Percentiles rank a stretch among this genome's conserved stretches.
phyloP scores from a whole-genome alignment of 2,888 invertebrate genomes.

The Drosophila austrosaltans region DNA sequence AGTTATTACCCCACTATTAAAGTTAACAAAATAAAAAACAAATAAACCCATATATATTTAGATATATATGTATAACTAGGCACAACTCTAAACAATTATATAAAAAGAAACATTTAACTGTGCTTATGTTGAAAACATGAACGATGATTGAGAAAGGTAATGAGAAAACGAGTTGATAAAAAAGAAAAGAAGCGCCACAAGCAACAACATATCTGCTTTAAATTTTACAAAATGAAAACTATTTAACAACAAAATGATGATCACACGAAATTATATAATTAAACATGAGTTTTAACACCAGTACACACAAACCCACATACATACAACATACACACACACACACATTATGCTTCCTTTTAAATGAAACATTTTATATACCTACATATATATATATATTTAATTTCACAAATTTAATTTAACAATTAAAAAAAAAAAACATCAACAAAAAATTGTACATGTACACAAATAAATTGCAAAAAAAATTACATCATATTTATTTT shows the following conservation, averaged over 20 bases:
- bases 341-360: slow-evolving; percentile 76
- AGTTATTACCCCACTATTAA: slow-evolving; percentile 76
- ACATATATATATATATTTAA: slow-evolving; percentile 52
- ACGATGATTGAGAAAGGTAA: slow-evolving; percentile 50
- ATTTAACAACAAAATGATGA: slow-evolving; percentile 21
- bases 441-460: slow-evolving; percentile 63
- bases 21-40: slow-evolving; percentile 63
- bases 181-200: slow-evolving; percentile 64
- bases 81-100: slow-evolving; percentile 74
- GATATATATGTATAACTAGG: slow-evolving; percentile 53
- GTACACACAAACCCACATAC: slow-evolving; percentile 24
- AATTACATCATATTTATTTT: slow-evolving; percentile 45
- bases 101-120: slow-evolving; percentile 62
- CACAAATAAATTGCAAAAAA: slow-evolving; percentile 64
- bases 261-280: slow-evolving; percentile 48
- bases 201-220: slow-evolving; percentile 80
- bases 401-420: slow-evolving; percentile 62
- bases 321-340: slow-evolving; percentile 42
- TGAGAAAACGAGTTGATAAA: slow-evolving; percentile 40
- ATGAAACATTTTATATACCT: slow-evolving; percentile 76
- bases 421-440: slow-evolving; percentile 29
- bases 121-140: slow-evolving; percentile 72
- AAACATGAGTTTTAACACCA: slow-evolving; percentile 55
- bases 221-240: slow-evolving; percentile 57
- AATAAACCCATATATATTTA: slow-evolving; percentile 38